phyloP scores from a whole-genome alignment of 1,140 invertebrate species.

The Drosophila prosaltans region DNA sequence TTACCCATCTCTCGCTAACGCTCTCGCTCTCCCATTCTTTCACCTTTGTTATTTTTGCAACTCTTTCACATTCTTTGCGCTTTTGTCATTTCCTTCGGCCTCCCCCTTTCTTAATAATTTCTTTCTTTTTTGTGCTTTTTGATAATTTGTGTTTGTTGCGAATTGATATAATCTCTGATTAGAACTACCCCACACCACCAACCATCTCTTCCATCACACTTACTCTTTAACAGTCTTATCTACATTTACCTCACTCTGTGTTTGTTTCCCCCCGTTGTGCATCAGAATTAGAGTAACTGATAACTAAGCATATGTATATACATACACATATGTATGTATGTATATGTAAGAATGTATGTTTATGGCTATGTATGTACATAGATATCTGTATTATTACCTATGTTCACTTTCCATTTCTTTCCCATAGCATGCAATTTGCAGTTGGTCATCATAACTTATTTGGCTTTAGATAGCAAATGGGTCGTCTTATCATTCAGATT shows the following conservation, averaged over 20 bases:
- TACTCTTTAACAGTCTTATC: neutral
- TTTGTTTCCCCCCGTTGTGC: conserved; percentile 17
- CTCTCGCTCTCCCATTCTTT: neutral
- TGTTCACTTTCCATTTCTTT: conserved; percentile 35
- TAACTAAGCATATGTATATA: conserved; percentile 10
- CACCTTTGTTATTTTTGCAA: conserved; percentile 27
- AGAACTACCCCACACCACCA: neutral
- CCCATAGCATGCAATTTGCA: conserved; percentile 57
- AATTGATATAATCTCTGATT: conserved; percentile 14
- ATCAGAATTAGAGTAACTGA: conserved; percentile 9
- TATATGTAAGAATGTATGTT: no score
- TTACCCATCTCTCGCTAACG: neutral
- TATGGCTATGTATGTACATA: no score
- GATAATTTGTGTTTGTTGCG: conserved; percentile 17
- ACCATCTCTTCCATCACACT: neutral
- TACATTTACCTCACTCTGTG: neutral
- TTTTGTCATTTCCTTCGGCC: conserved; percentile 58
- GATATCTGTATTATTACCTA: no score
- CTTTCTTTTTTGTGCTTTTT: neutral
- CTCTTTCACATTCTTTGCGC: conserved; percentile 48
- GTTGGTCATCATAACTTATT: conserved; percentile 59
- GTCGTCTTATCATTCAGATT: neutral
- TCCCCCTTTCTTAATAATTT: neutral
- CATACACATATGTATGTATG: neutral
- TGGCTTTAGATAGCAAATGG: conserved; percentile 56